Evolutionary conservation across 1,140 invertebrate genomes (phyloP).

Genomic region (Amphibalanus amphitrite): DNA sequence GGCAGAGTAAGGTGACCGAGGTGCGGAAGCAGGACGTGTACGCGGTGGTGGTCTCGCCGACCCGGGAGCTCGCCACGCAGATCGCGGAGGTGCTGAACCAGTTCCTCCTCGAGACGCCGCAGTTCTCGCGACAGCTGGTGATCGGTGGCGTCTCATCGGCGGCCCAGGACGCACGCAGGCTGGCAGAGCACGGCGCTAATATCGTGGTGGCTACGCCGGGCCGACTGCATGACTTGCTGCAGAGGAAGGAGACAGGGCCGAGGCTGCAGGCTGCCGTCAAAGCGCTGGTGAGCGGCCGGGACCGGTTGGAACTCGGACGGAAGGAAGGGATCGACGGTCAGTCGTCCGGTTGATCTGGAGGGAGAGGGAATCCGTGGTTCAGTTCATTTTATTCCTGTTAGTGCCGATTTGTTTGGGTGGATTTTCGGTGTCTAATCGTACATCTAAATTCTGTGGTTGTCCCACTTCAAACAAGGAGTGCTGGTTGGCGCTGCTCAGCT

Average conservation of each 20-base stretch:
- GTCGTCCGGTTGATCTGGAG: too few relatives aligned
- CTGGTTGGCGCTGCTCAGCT: too few relatives aligned
- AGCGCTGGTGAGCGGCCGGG: conserved; percentile 39
- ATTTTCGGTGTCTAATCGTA: too few relatives aligned
- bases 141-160: conserved; percentile 60
- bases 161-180: conserved; percentile 47
- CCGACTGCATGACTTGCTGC: conserved; percentile 69
- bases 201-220: conserved; percentile 86
- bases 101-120: conserved; percentile 34
- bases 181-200: conserved; percentile 53
- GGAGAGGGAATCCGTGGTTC: too few relatives aligned
- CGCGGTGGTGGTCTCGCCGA: conserved; percentile 78
- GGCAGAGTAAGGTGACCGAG: conserved; percentile 37
- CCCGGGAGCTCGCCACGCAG: conserved; percentile 77
- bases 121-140: conserved; percentile 36
- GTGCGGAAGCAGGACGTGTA: conserved; percentile 64
- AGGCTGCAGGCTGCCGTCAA: conserved; percentile 49
- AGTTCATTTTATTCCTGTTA: too few relatives aligned
- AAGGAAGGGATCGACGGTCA: too few relatives aligned
- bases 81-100: conserved; percentile 53
- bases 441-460: too few relatives aligned
- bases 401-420: too few relatives aligned
- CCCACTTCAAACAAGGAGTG: too few relatives aligned
- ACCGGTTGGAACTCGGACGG: too few relatives aligned
- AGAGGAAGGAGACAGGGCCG: conserved; percentile 34